Evolutionary conservation across 1,140 invertebrate species (phyloP), one percentile per base, ranked within the genome.

Genomic region (Phthorimaea operculella): DNA sequence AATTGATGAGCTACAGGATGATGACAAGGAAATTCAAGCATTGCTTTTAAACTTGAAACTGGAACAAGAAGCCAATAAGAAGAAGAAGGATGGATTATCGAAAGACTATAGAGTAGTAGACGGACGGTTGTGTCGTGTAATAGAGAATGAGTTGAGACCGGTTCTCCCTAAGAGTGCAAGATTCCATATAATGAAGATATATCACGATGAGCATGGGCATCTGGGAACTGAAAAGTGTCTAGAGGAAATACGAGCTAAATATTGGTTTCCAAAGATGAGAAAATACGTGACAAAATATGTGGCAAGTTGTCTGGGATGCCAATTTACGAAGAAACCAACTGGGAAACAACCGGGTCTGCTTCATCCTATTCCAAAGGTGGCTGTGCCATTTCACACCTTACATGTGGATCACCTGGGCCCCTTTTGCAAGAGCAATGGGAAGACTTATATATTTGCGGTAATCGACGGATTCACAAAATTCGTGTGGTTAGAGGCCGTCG

Each of bases 351-450:
- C 44, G 1, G 59, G 67, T n/a, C 59, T 59, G 51, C 21, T 69
- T 39, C 60, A 69, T 55, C 61, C 62, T 1, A 39, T 63, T 2
- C 50, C 28, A 1, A 63, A 58, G 49, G 54, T 33, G 1, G 18
- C 44, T 11, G 14, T 58, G 18, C 63, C 59, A 4, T 70, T 68
- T 51, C 34, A 58, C 1, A 39, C 33, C 1, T 14, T 70, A 14
- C 60, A 70, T 36, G 12, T 65, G 7, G 62, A 67, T 34, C 64
- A 70, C 33, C 39, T 70, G 16, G 62, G 57, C 0, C 64, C 66
- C 0, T 66, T 69, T 49, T 55, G 54, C 14, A 49, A 55, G 15
- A 49, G 44, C 28, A 49, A 33, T 33, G 54, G 54, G 5, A 49
- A 48, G 15, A 34, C 44, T 17, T 55, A 55, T 45, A 21, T 54